phyloP scores from a whole-genome alignment of 2,113 vertebrate species.

The Xiphophorus hellerii region DNA sequence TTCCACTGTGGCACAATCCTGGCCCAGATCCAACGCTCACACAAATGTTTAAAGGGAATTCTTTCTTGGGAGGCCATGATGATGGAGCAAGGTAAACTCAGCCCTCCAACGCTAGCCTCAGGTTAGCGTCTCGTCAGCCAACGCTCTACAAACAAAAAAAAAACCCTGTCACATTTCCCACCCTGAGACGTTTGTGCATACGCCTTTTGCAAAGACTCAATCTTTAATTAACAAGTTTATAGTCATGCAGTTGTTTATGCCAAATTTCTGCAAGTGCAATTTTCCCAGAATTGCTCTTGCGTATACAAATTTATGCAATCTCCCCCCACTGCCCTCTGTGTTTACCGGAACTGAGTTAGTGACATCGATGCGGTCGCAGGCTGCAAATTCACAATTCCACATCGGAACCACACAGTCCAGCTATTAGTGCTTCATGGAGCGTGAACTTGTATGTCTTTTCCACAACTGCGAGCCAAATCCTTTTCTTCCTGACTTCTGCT shows the following conservation, averaged over 20 bases:
- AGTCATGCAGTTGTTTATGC: constrained; percentile 23
- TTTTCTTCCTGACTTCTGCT: background rate
- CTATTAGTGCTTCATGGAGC: constrained; percentile 62
- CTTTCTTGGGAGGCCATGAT: constrained; percentile 19
- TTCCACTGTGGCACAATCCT: constrained; percentile 35
- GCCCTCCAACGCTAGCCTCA: constrained; percentile 30
- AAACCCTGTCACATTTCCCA: background rate
- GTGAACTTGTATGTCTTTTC: constrained; percentile 58
- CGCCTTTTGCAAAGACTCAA: background rate
- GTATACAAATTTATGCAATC: constrained; percentile 25
- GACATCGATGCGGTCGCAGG: constrained; percentile 48
- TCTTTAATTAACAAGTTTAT: constrained; percentile 20
- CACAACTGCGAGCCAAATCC: background rate
- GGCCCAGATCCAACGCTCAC: constrained; percentile 41
- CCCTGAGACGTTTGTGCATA: background rate
- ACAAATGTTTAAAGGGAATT: constrained; percentile 13
- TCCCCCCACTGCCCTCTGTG: constrained; percentile 47
- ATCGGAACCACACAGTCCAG: constrained; percentile 63
- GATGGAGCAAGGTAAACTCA: constrained; percentile 28
- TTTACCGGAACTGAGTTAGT: constrained; percentile 56
- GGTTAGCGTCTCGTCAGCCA: constrained; percentile 23
- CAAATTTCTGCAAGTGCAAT: constrained; percentile 17
- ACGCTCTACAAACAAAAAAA: constrained; percentile 6
- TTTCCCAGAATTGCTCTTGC: constrained; percentile 14
- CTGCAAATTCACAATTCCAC: constrained; percentile 68